Conservation (phyloP, 2,113 vertebrate genomes). For the Dromiciops gliroides region DNA sequence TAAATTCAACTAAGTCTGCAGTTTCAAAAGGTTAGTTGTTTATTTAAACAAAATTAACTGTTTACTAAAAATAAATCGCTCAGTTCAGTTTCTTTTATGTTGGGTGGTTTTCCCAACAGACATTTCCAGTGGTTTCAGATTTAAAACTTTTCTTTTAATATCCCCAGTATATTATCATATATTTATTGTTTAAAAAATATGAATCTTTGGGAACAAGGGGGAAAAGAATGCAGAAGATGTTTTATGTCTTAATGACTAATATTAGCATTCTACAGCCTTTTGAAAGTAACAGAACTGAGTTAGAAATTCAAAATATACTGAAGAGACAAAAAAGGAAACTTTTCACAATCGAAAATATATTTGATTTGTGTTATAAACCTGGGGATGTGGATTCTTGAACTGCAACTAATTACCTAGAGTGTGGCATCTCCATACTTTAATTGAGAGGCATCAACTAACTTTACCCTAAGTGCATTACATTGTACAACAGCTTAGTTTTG, state of each 20-base stretch:
- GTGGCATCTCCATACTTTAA: background rate
- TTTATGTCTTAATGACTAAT: background rate
- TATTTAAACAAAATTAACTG: constrained; percentile 25
- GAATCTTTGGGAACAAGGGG: background rate
- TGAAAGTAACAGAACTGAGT: background rate
- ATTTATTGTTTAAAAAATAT: background rate
- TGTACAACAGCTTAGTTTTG: background rate
- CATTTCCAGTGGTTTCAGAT: constrained; percentile 20
- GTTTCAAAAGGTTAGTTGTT: background rate
- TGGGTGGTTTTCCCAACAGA: background rate
- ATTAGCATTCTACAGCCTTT: background rate
- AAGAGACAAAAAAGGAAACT: background rate
- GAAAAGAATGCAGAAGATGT: background rate
- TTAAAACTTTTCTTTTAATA: constrained; percentile 1
- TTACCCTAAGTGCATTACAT: background rate
- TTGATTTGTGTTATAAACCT: background rate
- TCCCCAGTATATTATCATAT: background rate
- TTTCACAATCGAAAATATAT: background rate
- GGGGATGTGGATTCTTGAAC: background rate
- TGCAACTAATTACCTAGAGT: background rate
- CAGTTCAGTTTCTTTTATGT: background rate
- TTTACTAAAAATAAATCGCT: constrained; percentile 17
- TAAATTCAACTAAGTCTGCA: background rate
- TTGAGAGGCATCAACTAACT: background rate
- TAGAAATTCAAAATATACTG: background rate